phyloP scores from a whole-genome alignment of 2,888 invertebrate species.

The Muschampia plurimacula region DNA sequence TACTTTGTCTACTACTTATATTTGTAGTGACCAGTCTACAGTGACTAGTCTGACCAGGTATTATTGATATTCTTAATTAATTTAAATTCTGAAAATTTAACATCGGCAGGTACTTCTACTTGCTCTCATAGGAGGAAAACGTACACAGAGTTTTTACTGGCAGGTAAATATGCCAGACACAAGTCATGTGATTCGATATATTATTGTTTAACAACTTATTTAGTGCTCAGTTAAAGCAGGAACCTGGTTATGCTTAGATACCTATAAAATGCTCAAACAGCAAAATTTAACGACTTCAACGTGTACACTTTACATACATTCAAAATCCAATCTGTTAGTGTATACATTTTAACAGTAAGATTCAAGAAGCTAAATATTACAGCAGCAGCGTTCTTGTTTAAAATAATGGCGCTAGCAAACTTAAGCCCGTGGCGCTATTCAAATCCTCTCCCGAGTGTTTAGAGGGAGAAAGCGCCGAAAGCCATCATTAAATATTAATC shows the following conservation, averaged over 20 bases:
- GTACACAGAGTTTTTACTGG: not conserved
- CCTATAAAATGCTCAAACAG: not conserved
- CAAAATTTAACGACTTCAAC: constrained; percentile 6
- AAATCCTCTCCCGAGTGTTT: constrained; percentile 36
- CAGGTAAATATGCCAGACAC: not conserved
- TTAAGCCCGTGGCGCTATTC: constrained; percentile 37
- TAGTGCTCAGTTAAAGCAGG: not conserved
- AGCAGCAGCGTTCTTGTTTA: constrained; percentile 35
- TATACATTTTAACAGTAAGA: constrained; percentile 26
- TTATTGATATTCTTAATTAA: too few species aligned
- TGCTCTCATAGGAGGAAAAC: not conserved
- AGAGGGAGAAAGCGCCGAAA: constrained; percentile 47
- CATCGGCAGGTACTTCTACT: too few species aligned
- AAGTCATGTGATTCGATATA: not conserved
- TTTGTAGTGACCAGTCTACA: too few species aligned
- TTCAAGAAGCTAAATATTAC: constrained; percentile 25
- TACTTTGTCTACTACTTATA: too few species aligned
- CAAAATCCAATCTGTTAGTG: constrained; percentile 28
- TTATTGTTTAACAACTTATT: not conserved
- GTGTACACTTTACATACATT: not conserved
- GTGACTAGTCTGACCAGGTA: too few species aligned
- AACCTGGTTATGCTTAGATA: not conserved
- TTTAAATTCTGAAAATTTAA: too few species aligned
- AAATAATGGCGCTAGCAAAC: constrained; percentile 38
- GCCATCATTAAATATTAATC: constrained; percentile 81